Conservation (phyloP, 2,888 invertebrate genomes). For the Anorthoa munda region DNA sequence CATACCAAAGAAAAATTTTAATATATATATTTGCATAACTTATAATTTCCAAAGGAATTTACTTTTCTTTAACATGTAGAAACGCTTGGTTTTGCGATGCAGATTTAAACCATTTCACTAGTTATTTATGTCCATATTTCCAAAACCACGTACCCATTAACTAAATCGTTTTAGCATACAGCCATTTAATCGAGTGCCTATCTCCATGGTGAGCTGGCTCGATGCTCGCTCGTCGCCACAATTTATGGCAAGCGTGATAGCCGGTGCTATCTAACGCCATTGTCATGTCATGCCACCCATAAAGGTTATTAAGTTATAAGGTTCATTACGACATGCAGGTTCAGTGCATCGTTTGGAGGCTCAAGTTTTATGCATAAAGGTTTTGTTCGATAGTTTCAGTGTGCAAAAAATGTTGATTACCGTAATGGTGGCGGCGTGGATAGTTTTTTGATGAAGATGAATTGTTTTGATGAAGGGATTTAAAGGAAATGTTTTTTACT, state of each 20-base stretch:
- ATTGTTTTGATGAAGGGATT: neutral
- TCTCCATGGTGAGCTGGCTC: slow-evolving; percentile 46
- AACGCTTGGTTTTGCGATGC: too few relatives aligned
- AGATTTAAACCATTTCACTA: neutral
- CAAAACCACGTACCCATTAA: neutral
- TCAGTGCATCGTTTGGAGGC: slow-evolving; percentile 19
- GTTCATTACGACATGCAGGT: slow-evolving; percentile 40
- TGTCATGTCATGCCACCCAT: slow-evolving; percentile 45
- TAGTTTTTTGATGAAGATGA: neutral
- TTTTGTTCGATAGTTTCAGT: neutral
- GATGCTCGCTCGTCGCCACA: slow-evolving; percentile 26
- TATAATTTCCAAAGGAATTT: too few relatives aligned
- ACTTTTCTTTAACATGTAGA: too few relatives aligned
- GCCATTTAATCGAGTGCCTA: slow-evolving; percentile 53
- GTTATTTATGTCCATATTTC: neutral
- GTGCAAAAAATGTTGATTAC: slow-evolving; percentile 9
- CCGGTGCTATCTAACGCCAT: slow-evolving; percentile 46
- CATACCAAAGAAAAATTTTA: too few relatives aligned
- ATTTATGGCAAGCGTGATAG: slow-evolving; percentile 50
- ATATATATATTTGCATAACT: too few relatives aligned
- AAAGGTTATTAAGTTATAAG: slow-evolving; percentile 51
- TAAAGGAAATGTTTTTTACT: too few relatives aligned
- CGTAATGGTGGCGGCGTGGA: neutral
- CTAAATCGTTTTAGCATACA: slow-evolving; percentile 15
- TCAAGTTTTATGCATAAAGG: slow-evolving; percentile 11